Evolutionary conservation across 2,888 invertebrate genomes (phyloP), one percentile per base, ranked within the genome.

Genomic region (Torymus aiolomorphi): DNA sequence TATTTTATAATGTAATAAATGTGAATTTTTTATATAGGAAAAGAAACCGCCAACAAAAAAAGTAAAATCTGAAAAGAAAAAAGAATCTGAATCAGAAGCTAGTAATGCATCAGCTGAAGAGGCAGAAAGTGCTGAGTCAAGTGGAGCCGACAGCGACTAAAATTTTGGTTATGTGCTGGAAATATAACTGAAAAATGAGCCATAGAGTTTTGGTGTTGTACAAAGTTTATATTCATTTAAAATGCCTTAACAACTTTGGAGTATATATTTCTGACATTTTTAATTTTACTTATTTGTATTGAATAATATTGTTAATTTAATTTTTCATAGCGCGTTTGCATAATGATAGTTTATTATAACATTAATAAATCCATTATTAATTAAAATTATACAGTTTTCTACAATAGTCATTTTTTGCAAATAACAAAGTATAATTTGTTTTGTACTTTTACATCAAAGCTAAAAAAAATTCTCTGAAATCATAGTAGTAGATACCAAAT

Each of bases 61-160:
- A 57, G 10, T 65, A 18, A 78, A 78, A 62, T 0, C 61, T 16
- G 51, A 61, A n/a, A 91, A 92, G 84, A 90, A 93, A 70, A 86
- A 86, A 49, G 76, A 94, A 92, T 93, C 94, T 92, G 93, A 93
- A 93, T 86, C 92, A 0, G 94, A 94, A 57, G 93, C 93, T 75
- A 93, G 93, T 81, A 94, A 93, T 66, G 94, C 94, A 74, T 92
- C 92, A 82, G 93, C 93, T 83, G 94, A 93, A 82, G 93, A 93
- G 86, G 93, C 93, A 89, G 83, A 83, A 61, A 59, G 18, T n/a
- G 71, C 69, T 51, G 75, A 63, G 31, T 80, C 78, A 1, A 81
- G 78, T 61, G 75, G 56, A 13, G 61, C 66, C 16, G 82, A 76
- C 4, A 82, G 80, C 65, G 80, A 80, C 49, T 82, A 76, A 80